Evolutionary conservation across 2,797 vertebrate genomes (phyloP).

Genomic region (Sciurus carolinensis): DNA sequence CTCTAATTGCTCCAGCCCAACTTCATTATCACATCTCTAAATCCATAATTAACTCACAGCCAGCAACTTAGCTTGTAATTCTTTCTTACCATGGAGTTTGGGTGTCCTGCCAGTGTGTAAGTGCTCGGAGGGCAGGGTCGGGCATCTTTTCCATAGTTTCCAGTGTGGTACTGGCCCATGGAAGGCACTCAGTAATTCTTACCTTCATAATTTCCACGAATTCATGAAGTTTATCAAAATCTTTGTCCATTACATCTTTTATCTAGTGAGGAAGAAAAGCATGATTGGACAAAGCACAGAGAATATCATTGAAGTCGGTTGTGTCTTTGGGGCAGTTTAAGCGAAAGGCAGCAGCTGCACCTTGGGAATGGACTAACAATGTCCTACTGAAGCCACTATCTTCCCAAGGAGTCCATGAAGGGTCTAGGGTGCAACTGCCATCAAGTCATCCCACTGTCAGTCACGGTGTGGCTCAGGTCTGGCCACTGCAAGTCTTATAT

Average conservation of each 20-base stretch:
- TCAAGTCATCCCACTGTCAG: neutral
- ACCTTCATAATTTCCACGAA: slow-evolving; percentile 85
- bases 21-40: neutral
- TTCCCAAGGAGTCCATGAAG: neutral
- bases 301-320: neutral
- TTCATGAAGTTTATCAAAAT: slow-evolving; percentile 84
- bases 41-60: neutral
- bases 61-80: neutral
- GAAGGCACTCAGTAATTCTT: neutral
- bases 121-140: neutral
- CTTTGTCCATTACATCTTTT: slow-evolving; percentile 83
- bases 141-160: neutral
- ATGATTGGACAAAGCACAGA: neutral
- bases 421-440: neutral
- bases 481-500: neutral
- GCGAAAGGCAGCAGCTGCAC: neutral
- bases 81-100: neutral
- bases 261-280: slow-evolving; percentile 76
- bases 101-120: neutral
- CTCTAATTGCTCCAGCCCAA: neutral
- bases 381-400: neutral
- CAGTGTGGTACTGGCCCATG: neutral
- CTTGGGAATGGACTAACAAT: neutral
- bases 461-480: neutral
- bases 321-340: neutral